phyloP scores from a whole-genome alignment of 2,888 invertebrate species.

The Rotaria sp. region DNA sequence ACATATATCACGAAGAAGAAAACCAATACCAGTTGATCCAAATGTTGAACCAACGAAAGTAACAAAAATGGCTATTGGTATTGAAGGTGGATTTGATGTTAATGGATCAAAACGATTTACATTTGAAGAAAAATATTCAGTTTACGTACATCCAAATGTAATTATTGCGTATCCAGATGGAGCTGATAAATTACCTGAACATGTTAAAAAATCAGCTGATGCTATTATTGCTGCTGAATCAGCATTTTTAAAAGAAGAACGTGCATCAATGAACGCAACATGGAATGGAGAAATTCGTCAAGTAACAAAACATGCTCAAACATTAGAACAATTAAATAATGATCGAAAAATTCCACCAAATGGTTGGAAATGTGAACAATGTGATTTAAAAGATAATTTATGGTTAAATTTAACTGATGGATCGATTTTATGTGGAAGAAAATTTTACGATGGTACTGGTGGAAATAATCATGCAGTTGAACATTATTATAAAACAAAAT shows the following conservation, averaged over 20 bases:
- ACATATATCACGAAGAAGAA: conserved; percentile 70
- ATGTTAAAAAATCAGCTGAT: conserved; percentile 33
- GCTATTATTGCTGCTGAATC: conserved; percentile 38
- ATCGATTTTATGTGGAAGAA: conserved; percentile 78
- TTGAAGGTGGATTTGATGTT: conserved; percentile 39
- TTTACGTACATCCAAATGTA: conserved; percentile 35
- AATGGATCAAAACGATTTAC: conserved; percentile 22
- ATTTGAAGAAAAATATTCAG: conserved; percentile 29
- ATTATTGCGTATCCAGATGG: neutral
- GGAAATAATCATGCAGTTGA: conserved; percentile 94
- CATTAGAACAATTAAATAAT: conserved; percentile 72
- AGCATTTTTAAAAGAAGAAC: conserved; percentile 31
- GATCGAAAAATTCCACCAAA: conserved; percentile 77
- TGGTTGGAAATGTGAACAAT: conserved; percentile 77
- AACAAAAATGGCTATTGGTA: conserved; percentile 38
- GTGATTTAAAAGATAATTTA: conserved; percentile 82
- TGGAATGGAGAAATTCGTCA: conserved; percentile 36
- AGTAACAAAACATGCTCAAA: conserved; percentile 64
- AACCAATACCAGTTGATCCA: conserved; percentile 58
- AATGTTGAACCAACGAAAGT: conserved; percentile 31
- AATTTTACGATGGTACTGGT: conserved; percentile 65
- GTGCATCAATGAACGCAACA: neutral
- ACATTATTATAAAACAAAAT: conserved; percentile 69
- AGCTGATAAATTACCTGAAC: conserved; percentile 6
- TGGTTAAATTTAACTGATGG: conserved; percentile 98